These are phyloP conservation scores for Hypomecis atomaria DNA, from an alignment of 2,888 invertebrate genomes.

Conservation along the genomic window DNA sequence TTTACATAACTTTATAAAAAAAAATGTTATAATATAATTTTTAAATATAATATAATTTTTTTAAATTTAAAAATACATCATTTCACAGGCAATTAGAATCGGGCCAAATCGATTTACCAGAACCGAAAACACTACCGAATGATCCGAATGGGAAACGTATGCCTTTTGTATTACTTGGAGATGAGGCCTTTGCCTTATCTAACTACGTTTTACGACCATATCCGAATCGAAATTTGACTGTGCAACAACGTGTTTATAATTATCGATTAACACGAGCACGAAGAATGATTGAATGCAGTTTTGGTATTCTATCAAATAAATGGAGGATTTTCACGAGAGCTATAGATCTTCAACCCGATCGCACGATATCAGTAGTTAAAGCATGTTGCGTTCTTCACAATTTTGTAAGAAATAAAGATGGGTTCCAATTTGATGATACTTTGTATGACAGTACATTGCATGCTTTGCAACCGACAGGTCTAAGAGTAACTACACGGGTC, in stretches of 20 bases:
- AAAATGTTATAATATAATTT: too few species aligned
- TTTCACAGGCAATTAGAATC: constrained; percentile 25
- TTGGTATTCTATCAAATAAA: constrained; percentile 34
- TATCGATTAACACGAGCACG: constrained; percentile 22
- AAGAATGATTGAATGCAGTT: constrained; percentile 33
- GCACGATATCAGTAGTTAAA: constrained; percentile 29
- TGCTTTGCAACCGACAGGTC: constrained; percentile 15
- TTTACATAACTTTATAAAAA: too few species aligned
- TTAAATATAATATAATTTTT: too few species aligned
- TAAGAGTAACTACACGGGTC: constrained; percentile 23
- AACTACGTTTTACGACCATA: constrained; percentile 47
- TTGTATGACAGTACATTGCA: constrained; percentile 18
- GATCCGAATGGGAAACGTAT: constrained; percentile 32
- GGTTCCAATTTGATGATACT: constrained; percentile 30
- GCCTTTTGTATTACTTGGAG: constrained; percentile 44
- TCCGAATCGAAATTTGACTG: constrained; percentile 43
- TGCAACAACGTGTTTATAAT: constrained; percentile 28
- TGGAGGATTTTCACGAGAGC: constrained; percentile 32
- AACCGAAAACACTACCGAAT: constrained; percentile 30
- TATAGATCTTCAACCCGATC: constrained; percentile 14
- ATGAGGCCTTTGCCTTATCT: constrained; percentile 48
- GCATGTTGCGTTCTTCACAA: constrained; percentile 34
- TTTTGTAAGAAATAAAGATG: constrained; percentile 27
- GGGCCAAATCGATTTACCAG: constrained; percentile 27
- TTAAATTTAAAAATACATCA: too few species aligned